Base-by-base conservation (phyloP, 2,888 invertebrate species). In the Volucella zonaria region DNA sequence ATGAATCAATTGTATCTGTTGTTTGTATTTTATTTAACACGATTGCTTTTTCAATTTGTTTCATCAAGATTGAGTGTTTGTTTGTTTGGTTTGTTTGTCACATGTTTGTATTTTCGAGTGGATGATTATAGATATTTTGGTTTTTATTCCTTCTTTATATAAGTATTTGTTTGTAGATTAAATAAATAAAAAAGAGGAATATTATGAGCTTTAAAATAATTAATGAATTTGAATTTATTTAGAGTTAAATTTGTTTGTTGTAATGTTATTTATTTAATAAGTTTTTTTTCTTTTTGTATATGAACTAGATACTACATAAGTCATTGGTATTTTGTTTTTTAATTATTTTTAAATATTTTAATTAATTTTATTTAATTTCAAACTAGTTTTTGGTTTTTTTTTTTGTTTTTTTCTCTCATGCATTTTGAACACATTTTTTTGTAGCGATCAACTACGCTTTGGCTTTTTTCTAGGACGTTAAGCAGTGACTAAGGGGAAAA, bases 341-440 rank as follows among this genome's bases (percentile, higher is more conserved):
- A 59, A 42, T 54, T 71, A 49, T 47, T 59, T 56, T 74, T 31
- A 66, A 18, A 59, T 81, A 79, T 66, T 85, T 81, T 31, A 4
- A 31, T 31, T 6, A 31, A 31, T 31, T 31, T 31, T 31, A 31
- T 31, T 64, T 66, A 64, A 66, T 73, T 66, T 81, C 81, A 62
- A 77, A 77, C 68, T 81, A 73, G 12, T 18, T 51, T 56, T 43
- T 23, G 18, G 11, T 70, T 61, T 67, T 42, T 43, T 10, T 47
- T 51, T 68, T 76, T 43, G 18, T 58, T 68, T 66, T 67, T 45
- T 40, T 76, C 81, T 76, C 49, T 74, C 45, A 78, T 86, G 77
- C 78, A 78, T 82, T 86, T 82, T 86, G 81, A 86, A 86, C 86
- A 82, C 82, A 82, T 86, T 81, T 83, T 66, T 73, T 81, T 82